Percentiles rank a stretch among this genome's conserved stretches.
phyloP scores from a whole-genome alignment of 2,113 vertebrate genomes.

The Coptodon rendalli region DNA sequence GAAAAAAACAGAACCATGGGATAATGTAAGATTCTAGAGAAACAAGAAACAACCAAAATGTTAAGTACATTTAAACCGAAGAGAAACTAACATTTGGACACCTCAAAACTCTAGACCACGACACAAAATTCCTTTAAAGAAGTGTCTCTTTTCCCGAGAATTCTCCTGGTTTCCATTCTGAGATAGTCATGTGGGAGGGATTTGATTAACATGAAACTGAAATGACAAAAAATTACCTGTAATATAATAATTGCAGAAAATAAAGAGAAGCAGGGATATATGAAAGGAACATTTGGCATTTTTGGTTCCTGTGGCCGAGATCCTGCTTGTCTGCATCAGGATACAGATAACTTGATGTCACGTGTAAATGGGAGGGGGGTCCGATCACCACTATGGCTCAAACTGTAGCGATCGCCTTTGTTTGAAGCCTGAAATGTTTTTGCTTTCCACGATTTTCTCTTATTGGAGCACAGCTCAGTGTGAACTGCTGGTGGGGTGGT shows the following conservation, averaged over 20 bases:
- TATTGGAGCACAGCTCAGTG: not conserved
- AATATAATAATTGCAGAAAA: not conserved
- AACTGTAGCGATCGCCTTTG: not conserved
- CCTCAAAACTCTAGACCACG: not conserved
- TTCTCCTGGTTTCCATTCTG: not conserved
- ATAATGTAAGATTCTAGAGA: not conserved
- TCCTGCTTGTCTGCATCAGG: not conserved
- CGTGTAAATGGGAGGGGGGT: not conserved
- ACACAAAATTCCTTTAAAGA: not conserved
- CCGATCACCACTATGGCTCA: not conserved
- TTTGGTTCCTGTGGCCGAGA: not conserved
- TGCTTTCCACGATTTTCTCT: not conserved
- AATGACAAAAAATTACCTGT: not conserved
- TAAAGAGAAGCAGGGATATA: not conserved
- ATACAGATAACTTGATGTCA: not conserved
- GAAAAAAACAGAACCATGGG: not conserved
- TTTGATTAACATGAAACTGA: not conserved
- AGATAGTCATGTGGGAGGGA: not conserved
- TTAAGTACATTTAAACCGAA: not conserved
- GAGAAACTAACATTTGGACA: not conserved
- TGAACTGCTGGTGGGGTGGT: not conserved
- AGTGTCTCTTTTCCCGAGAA: not conserved
- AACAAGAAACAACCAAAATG: rapidly evolving
- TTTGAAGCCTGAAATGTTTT: not conserved
- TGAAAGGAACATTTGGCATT: not conserved